phyloP scores from a whole-genome alignment of 2,888 invertebrate species.

The Heliconius sara region DNA sequence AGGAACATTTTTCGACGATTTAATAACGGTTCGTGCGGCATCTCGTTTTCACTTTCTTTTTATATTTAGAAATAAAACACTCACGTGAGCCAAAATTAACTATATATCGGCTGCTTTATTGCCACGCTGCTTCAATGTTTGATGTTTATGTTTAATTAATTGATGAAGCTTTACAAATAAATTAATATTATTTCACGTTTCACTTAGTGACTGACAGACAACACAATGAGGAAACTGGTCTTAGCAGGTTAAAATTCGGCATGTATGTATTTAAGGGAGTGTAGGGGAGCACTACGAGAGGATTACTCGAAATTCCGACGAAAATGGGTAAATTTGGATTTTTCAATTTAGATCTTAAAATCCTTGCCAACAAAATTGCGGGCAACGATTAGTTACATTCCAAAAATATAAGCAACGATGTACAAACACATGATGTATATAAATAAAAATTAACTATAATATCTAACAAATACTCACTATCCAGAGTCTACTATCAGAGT shows the following conservation, averaged over 20 bases:
- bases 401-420: no score
- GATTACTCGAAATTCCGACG: no score
- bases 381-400: no score
- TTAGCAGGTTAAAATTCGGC: no score
- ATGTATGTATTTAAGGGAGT: no score
- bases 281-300: no score
- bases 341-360: no score
- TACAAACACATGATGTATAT: no score
- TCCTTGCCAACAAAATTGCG: no score
- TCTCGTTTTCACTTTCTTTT: conserved; percentile 22
- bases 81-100: conserved; percentile 15
- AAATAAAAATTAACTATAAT: no score
- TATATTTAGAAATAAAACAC: conserved; percentile 34
- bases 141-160: neutral
- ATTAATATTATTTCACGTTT: neutral
- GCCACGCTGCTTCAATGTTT: no score
- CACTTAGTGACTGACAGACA: neutral
- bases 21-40: conserved; percentile 2
- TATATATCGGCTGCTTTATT: neutral
- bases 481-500: neutral
- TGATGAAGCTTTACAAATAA: neutral
- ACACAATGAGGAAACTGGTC: neutral
- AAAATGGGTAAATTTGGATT: no score
- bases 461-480: neutral
- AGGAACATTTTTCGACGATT: conserved; percentile 4